phyloP scores from a whole-genome alignment of 64 coral and sea anemone species.

The Hydrozoanthus tunicans region DNA sequence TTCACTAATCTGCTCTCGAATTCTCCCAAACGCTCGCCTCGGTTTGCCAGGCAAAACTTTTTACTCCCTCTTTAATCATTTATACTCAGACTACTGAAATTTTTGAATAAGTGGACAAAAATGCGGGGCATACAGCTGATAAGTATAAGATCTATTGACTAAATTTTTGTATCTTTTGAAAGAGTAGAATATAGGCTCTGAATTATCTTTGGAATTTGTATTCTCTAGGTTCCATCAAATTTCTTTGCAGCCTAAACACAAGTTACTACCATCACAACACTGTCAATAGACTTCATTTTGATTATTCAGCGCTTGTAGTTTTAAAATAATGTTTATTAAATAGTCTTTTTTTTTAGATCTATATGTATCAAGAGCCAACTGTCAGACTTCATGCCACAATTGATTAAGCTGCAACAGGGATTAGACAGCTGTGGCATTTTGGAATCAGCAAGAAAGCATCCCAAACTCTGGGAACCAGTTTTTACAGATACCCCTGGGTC shows the following conservation, averaged over 20 bases:
- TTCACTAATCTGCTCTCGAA: no score
- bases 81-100: conserved; percentile 19
- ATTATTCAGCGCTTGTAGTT: background rate
- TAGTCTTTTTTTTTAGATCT: conserved; percentile 22
- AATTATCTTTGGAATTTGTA: conserved; percentile 25
- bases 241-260: conserved; percentile 18
- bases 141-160: conserved; percentile 33
- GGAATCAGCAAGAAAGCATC: no score
- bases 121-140: conserved; percentile 21
- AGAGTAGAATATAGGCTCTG: conserved; percentile 22
- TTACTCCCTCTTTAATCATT: conserved; percentile 22
- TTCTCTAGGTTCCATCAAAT: conserved; percentile 20
- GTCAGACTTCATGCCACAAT: conserved; percentile 22
- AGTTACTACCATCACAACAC: conserved; percentile 19
- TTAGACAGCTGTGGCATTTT: no score
- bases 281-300: conserved; percentile 30
- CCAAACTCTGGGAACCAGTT: no score
- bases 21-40: no score
- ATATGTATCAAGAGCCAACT: conserved; percentile 31
- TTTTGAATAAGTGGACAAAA: conserved; percentile 18
- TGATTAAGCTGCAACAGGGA: no score
- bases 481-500: no score
- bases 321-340: conserved; percentile 29
- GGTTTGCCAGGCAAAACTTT: conserved; percentile 9
- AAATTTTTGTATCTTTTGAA: conserved; percentile 26